phyloP scores from a whole-genome alignment of 2,113 vertebrate species.

The Rallus limicola region DNA sequence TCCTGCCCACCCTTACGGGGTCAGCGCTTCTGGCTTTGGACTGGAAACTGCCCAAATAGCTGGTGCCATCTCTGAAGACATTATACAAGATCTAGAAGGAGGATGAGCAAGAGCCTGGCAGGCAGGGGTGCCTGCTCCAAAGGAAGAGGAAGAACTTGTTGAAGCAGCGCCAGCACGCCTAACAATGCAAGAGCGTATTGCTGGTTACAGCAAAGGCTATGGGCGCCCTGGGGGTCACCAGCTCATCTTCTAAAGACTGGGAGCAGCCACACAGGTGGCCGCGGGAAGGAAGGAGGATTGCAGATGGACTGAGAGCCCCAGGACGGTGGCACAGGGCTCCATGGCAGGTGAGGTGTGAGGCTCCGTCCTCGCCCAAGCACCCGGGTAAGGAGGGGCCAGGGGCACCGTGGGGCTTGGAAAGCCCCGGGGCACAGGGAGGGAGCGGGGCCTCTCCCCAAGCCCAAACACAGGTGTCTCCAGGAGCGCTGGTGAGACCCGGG shows the following conservation, averaged over 20 bases:
- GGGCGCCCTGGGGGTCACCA: neutral
- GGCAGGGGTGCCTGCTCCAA: neutral
- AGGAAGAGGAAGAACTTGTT: neutral
- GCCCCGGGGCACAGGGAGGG: neutral
- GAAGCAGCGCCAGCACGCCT: neutral
- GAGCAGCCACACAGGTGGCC: neutral
- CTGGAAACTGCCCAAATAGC: neutral
- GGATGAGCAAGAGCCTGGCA: slow-evolving; percentile 15
- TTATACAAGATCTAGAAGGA: neutral
- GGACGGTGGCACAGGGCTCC: accelerated
- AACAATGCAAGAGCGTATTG: neutral
- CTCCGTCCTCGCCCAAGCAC: accelerated
- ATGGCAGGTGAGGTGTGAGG: accelerated
- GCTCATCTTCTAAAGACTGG: neutral
- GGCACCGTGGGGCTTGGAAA: accelerated
- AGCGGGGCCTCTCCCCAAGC: too few species aligned
- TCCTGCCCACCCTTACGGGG: neutral
- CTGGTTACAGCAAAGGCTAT: accelerated
- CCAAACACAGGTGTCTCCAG: neutral
- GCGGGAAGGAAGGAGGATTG: neutral
- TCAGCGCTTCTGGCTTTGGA: neutral
- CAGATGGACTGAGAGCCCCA: accelerated
- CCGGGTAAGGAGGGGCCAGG: accelerated
- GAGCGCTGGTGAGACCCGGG: neutral
- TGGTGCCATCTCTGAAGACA: neutral